A percentile compares a stretch with the other conserved stretches of the same genome.
Evolutionary conservation across 2,113 vertebrate species (phyloP).

Genomic region (Meleagris gallopavo): DNA sequence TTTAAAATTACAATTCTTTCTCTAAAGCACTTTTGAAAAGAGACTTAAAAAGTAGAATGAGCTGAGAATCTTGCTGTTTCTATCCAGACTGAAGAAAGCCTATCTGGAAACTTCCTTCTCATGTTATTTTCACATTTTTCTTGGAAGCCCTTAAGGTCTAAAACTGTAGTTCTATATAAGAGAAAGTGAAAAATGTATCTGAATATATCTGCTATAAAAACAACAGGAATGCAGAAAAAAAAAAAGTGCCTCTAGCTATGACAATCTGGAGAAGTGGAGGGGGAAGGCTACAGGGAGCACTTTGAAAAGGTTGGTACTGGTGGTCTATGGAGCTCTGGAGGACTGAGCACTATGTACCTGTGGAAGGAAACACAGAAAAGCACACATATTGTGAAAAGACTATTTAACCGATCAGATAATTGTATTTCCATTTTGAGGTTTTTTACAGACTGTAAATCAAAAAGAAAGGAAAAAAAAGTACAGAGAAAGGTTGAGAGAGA

Average conservation of each 20-base stretch:
- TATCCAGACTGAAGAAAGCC: neutral
- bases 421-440: neutral
- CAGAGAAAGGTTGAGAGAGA: too few species aligned
- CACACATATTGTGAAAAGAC: neutral
- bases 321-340: neutral
- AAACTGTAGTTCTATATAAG: neutral
- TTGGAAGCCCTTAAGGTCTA: constrained; percentile 16
- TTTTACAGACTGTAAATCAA: neutral
- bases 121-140: constrained; percentile 23
- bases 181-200: constrained; percentile 33
- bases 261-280: neutral
- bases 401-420: neutral
- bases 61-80: neutral
- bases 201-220: constrained; percentile 24
- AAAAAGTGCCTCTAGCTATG: neutral
- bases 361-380: constrained; percentile 16
- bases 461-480: neutral
- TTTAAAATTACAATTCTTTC: neutral
- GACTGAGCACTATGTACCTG: neutral
- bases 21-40: neutral
- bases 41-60: neutral
- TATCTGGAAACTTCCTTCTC: neutral
- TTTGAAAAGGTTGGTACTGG: neutral
- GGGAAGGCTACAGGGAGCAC: neutral
- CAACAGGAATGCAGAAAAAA: neutral